A percentile compares a stretch with the other conserved stretches of the same genome.
Conservation (phyloP, 2,888 invertebrate species). For the Boloria euphrosyne region DNA sequence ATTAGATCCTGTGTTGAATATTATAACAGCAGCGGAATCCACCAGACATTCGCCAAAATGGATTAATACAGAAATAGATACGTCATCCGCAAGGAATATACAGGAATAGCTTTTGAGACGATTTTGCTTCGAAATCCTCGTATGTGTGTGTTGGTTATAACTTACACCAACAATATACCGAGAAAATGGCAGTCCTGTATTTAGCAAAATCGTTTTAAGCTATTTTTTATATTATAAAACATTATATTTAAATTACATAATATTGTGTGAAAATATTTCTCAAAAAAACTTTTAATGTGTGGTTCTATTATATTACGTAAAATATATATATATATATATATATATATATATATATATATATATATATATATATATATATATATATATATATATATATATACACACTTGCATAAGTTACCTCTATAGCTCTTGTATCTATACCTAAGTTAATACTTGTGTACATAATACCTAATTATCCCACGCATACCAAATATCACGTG, state of each 20-base stretch:
- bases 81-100: constrained; percentile 3
- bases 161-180: neutral
- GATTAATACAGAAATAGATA: constrained; percentile 17
- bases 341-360: no score
- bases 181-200: neutral
- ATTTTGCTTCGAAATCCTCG: neutral
- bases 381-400: no score
- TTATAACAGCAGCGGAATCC: neutral
- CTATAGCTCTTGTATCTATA: no score
- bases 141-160: neutral
- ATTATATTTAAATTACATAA: no score
- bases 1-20: neutral
- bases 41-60: neutral
- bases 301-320: no score
- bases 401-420: no score
- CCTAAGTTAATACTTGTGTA: neutral
- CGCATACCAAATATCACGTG: constrained; percentile 23
- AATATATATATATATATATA: no score
- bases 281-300: no score
- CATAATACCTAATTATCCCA: constrained; percentile 9
- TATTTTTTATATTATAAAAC: no score
- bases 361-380: no score
- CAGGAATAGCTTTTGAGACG: neutral
- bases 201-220: no score
- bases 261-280: no score